Evolutionary conservation across 2,888 invertebrate genomes (phyloP), one percentile per base, ranked within the genome.

Genomic region (Protophormia terraenovae): DNA sequence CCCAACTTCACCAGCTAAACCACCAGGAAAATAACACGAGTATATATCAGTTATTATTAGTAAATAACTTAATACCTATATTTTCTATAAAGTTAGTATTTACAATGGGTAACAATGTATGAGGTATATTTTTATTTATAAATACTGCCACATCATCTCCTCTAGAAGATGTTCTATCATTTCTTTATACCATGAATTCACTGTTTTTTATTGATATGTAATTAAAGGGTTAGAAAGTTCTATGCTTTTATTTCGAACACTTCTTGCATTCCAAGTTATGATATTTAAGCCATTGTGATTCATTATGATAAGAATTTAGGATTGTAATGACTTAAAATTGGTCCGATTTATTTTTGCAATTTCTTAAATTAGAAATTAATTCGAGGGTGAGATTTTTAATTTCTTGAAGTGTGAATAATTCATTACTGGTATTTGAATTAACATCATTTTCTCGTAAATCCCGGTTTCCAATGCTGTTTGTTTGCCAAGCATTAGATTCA

Each of bases 271-370:
- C 60, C 60, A 60, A 24, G 60, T 60, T 24, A 58, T n/a, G 2
- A 58, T 29, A 58, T n/a, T 16, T 2, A 62, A 38, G 19, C 35
- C 35, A 35, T 35, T 53, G 67, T 27, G n/a, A 58, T 27, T 29
- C 35, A 69, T 78, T 60, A 71, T 60, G 50, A 69, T 62, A 79
- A 53, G 55, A 79, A 72, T 64, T 71, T 79, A 72, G 24, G 27
- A 27, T 69, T 4, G 79, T 53, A 45, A 71, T 16, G 1, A 78
- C 53, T 2, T 69, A 62, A 29, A 78, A 71, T 62, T 78, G 78
- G 3, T 71, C 71, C 12, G n/a, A 6, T n/a, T 64, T 79, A 22
- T 47, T 47, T 29, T 67, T 47, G 47, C 66, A 67, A 10, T 67
- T 67, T 29, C 32, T 47, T 29, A 67, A 47, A 67, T 67, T 67